Evolutionary conservation across 1,140 invertebrate genomes (phyloP), one percentile per base, ranked within the genome.

Genomic region (Cryptotermes secundus): DNA sequence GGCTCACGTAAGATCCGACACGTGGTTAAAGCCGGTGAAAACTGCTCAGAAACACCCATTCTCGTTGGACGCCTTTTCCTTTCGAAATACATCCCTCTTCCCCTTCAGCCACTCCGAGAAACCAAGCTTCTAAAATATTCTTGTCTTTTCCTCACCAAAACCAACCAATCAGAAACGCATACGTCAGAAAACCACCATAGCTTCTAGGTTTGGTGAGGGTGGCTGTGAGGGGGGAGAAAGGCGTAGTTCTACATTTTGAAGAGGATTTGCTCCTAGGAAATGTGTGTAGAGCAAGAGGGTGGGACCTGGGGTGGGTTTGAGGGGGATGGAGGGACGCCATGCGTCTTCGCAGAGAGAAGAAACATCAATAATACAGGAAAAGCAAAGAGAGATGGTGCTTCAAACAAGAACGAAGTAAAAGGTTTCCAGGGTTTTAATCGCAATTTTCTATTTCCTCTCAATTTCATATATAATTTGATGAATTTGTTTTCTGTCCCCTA

Each of bases 201-300:
- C 59, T 72, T 72, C 59, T 72, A 26, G 26, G 59, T 72, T 72
- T 31, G 45, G 59, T 6, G n/a, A 72, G 59, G 59, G 59, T 72
- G 59, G 14, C 1, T 72, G n/a, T 72, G 59, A 14, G 59, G 59
- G n/a, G 59, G n/a, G n/a, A 72, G 31, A 72, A n/a, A 72, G 59
- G 26, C n/a, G n/a, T 9, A 72, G 59, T 72, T 72, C 59, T 72
- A 72, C 59, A 31, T 72, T 72, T 72, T 72, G 59, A 72, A 72
- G 59, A 72, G 59, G 59, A 72, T 72, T 72, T 72, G 59, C 59
- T 72, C 59, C 59, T 72, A 72, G n/a, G 59, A 72, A 72, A 72
- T 72, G 59, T 31, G 59, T 72, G 59, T 26, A 31, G 59, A n/a
- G 59, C 26, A 31, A 16, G 59, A 72, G 59, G 59, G n/a, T 31